Base-by-base conservation (phyloP, 92 coral and sea anemone species). In the Actinostola sp. region DNA sequence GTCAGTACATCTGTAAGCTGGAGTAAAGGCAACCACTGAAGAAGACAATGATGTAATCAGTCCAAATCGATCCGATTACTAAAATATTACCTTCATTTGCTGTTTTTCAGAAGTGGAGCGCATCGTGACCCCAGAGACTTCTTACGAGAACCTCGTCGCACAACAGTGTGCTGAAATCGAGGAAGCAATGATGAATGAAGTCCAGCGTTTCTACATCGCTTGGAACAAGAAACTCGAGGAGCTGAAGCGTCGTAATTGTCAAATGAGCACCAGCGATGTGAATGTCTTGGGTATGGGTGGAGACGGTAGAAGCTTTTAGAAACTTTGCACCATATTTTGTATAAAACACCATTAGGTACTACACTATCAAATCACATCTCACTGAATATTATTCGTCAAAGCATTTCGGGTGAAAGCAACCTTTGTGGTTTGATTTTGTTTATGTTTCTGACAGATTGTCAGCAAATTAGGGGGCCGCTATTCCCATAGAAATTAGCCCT, bases 201-300 rank as follows among this genome's bases (percentile, higher is more conserved):
- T 95, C 0, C 97, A 95, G 41, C 82, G 97, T 35, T 95, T 95
- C 75, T 92, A 88, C 88, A 75, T 88, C 72, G 85, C 95, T 57
- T 95, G 99, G 99, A 95, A 91, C 78, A 91, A 95, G 87, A 95
- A 95, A 58, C 92, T 95, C 75, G 99, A 95, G 58, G 97, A 91
- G 15, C 85, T 95, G 31, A 92, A 86, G 38, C 73, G 80, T 11
- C 60, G 88, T 25, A 93, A 93, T 88, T 84, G 90, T 45, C 93
- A 90, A 70, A 70, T 82, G 87, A 70, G 92, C 64, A 67, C 89
- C 24, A 84, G 66, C 49, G 92, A 89, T 38, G 69, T 76, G 53
- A 81, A 80, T 29, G 88, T 79, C 8, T 81, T 86, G 82, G 96
- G 91, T 0, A 89, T 87, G 72, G 79, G 82, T 0, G 84, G 75